Evolutionary conservation across 2,113 vertebrate species (phyloP).

Genomic region (Xenus cinereus): DNA sequence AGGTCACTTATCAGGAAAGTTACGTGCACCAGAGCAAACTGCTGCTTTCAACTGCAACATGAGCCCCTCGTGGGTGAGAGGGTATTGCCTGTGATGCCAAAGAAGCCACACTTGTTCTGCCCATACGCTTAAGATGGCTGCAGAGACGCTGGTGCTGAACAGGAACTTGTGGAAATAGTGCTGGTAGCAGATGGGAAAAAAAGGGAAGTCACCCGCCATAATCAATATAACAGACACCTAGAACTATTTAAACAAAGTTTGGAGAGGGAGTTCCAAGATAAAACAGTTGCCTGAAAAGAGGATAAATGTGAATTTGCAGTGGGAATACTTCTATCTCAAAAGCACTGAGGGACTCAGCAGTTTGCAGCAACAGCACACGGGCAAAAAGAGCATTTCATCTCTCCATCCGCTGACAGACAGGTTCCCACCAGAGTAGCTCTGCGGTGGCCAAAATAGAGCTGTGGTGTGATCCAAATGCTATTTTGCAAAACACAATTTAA

Average conservation of each 20-base stretch:
- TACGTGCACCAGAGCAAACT: background rate
- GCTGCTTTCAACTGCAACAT: background rate
- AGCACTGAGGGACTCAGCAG: background rate
- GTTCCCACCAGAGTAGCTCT: background rate
- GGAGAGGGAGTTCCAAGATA: background rate
- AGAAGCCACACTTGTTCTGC: background rate
- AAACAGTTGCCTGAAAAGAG: background rate
- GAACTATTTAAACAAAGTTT: background rate
- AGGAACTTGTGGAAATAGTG: background rate
- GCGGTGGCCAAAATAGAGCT: background rate
- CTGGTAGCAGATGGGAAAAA: background rate
- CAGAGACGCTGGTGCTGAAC: background rate
- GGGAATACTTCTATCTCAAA: background rate
- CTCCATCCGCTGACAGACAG: background rate
- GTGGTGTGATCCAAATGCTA: background rate
- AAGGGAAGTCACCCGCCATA: background rate
- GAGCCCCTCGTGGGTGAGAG: background rate
- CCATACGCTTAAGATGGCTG: background rate
- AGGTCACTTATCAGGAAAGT: background rate
- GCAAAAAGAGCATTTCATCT: background rate
- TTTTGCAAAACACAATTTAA: background rate
- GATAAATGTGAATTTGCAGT: background rate
- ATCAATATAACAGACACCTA: background rate
- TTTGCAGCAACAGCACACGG: accelerated
- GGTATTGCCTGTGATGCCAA: background rate